Base-by-base conservation (phyloP, 2,888 invertebrate genomes). In the Pachliopta kotzebuea region DNA sequence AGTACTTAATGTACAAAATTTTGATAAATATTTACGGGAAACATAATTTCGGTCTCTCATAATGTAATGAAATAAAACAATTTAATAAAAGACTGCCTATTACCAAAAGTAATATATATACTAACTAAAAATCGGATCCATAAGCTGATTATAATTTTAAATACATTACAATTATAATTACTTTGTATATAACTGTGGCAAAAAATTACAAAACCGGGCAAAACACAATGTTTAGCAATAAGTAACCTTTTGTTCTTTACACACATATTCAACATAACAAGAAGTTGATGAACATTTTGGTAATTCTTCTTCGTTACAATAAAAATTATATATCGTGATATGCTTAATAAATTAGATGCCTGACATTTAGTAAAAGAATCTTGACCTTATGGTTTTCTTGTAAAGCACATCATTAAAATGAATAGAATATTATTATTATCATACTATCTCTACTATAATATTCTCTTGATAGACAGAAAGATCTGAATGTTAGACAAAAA, bases 301-400 rank as follows among this genome's bases (percentile, higher is more conserved):
- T 23, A 57, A 62, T 62, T 56, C 56, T 58, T 60, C 45, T 31
- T 54, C 54, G 20, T 61, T 50, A 65, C 61, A 65, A 65, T 62
- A 58, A 29, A 57, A 31, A 53, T 54, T 61, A 58, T 58, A 65
- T 62, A 58, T 65, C 57, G 49, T 49, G 52, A 60, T 45, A 52
- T 52, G 29, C 45, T 6, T 61, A 42, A 49, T 57, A 62, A 65
- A 65, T 65, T 65, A 65, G 31, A 49, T 58, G 45, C 65, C 54
- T 65, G 65, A 58, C 61, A 65, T 65, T 65, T 65, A 45, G 21
- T 21, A 49, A 49, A 49, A 65, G 53, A 62, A 45, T 65, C 61
- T 65, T 65, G 61, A 65, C 65, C 61, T 65, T 62, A 58, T 65
- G 54, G 55, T 57, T 65, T 65, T 65, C n/a, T 65, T 57, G 58